A percentile compares a stretch with the other conserved stretches of the same genome.
Conservation (phyloP, 2,888 invertebrate species). For the Acrobeloides nanus region DNA sequence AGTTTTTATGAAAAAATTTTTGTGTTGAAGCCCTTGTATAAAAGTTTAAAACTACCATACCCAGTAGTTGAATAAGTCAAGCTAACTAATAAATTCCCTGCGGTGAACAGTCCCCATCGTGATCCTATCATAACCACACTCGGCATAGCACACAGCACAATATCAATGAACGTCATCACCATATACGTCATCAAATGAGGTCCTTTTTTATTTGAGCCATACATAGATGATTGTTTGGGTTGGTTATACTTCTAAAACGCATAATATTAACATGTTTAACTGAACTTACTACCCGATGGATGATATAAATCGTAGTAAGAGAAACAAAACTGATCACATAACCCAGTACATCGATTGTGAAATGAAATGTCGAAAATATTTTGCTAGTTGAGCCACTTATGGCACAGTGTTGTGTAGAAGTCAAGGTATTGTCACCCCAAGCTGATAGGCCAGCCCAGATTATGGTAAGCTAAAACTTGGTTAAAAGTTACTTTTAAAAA, state of each 20-base stretch:
- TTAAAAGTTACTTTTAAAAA: neutral
- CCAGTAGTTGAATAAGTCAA: constrained; percentile 37
- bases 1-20: too few relatives aligned
- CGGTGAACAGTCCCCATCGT: constrained; percentile 26
- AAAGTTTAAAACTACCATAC: too few relatives aligned
- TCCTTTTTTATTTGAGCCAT: too few relatives aligned
- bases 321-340: constrained; percentile 35
- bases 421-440: constrained; percentile 7
- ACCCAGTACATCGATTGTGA: constrained; percentile 29
- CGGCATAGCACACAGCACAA: constrained; percentile 26
- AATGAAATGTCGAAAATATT: constrained; percentile 40
- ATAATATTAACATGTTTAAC: too few relatives aligned
- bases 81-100: constrained; percentile 29
- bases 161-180: constrained; percentile 29
- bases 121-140: constrained; percentile 36
- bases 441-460: constrained; percentile 25
- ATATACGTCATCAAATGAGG: constrained; percentile 24
- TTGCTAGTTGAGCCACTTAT: constrained; percentile 36
- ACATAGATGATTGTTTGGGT: too few relatives aligned
- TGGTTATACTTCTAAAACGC: too few relatives aligned
- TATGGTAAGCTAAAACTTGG: constrained; percentile 22
- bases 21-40: too few relatives aligned
- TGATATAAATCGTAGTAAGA: constrained; percentile 18
- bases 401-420: constrained; percentile 32
- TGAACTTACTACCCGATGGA: constrained; percentile 15